Conservation (phyloP, 2,113 vertebrate genomes). For the Gasterosteus aculeatus region DNA sequence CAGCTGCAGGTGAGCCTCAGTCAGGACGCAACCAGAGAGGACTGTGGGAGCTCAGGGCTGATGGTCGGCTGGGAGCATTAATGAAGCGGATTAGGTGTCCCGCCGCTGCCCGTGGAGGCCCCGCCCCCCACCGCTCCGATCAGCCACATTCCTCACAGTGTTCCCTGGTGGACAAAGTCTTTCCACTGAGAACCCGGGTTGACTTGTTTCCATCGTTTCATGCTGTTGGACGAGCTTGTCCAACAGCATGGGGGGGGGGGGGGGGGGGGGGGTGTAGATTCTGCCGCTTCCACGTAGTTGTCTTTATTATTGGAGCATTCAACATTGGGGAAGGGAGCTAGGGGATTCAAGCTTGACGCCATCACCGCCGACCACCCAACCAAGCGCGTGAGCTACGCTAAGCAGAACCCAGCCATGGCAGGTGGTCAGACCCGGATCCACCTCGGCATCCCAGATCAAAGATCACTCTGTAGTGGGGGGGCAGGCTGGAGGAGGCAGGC, state of each 20-base stretch:
- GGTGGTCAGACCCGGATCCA: neutral
- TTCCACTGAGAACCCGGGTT: neutral
- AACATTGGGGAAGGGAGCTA: neutral
- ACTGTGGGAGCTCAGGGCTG: slow-evolving; percentile 64
- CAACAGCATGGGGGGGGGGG: neutral
- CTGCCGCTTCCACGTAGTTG: neutral
- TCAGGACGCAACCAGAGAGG: slow-evolving; percentile 65
- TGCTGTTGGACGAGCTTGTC: neutral
- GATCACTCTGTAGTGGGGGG: neutral
- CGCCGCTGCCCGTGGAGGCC: slow-evolving; percentile 18
- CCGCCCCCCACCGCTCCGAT: slow-evolving; percentile 5
- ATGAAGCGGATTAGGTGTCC: slow-evolving; percentile 81
- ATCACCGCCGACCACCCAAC: neutral
- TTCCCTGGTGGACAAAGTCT: neutral
- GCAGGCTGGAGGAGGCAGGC: neutral
- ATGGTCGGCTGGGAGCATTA: slow-evolving; percentile 80
- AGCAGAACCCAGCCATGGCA: neutral
- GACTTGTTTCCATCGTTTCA: neutral
- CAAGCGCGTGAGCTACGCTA: too few species aligned
- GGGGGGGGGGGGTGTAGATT: neutral
- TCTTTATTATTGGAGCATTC: neutral
- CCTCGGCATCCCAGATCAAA: neutral
- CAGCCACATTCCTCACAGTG: neutral
- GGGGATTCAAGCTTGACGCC: neutral
- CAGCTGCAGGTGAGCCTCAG: slow-evolving; percentile 50